Conservation (phyloP, 1,140 invertebrate species). For the Drosophila orosa region DNA sequence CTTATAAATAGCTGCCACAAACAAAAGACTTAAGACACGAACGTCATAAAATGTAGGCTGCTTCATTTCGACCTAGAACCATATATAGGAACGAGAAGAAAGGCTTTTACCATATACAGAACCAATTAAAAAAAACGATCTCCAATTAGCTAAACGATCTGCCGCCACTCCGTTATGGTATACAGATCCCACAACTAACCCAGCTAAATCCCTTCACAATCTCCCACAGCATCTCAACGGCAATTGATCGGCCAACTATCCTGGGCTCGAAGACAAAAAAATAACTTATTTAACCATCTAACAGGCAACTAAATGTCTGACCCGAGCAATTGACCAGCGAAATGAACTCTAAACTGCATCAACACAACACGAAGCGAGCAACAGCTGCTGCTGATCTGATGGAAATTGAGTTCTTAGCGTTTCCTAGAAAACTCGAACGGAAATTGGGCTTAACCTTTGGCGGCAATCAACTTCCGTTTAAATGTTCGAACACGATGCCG, state of each 20-base stretch:
- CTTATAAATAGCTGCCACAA: background rate
- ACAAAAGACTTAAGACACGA: slow-evolving; percentile 30
- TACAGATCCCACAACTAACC: background rate
- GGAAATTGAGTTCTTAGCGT: slow-evolving; percentile 72
- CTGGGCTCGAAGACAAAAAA: slow-evolving; percentile 39
- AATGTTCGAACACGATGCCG: slow-evolving; percentile 77
- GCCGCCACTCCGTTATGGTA: background rate
- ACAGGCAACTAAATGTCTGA: slow-evolving; percentile 56
- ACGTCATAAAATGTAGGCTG: background rate
- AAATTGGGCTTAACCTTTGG: slow-evolving; percentile 80
- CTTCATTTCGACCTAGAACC: background rate
- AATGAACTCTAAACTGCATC: slow-evolving; percentile 65
- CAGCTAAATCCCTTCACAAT: slow-evolving; percentile 21
- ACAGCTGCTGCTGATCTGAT: slow-evolving; percentile 43
- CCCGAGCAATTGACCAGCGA: slow-evolving; percentile 54
- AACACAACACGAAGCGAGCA: slow-evolving; percentile 43
- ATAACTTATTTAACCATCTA: slow-evolving; percentile 52
- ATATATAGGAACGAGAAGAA: background rate
- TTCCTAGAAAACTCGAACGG: slow-evolving; percentile 59
- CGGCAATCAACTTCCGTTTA: slow-evolving; percentile 82
- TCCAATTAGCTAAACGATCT: slow-evolving; percentile 19
- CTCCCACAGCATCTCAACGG: slow-evolving; percentile 9
- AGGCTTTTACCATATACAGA: slow-evolving; percentile 6
- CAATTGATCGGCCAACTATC: slow-evolving; percentile 37
- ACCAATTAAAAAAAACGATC: slow-evolving; percentile 13